Conservation (phyloP, 2,797 vertebrate genomes). For the Coranthus polyacanthus region DNA sequence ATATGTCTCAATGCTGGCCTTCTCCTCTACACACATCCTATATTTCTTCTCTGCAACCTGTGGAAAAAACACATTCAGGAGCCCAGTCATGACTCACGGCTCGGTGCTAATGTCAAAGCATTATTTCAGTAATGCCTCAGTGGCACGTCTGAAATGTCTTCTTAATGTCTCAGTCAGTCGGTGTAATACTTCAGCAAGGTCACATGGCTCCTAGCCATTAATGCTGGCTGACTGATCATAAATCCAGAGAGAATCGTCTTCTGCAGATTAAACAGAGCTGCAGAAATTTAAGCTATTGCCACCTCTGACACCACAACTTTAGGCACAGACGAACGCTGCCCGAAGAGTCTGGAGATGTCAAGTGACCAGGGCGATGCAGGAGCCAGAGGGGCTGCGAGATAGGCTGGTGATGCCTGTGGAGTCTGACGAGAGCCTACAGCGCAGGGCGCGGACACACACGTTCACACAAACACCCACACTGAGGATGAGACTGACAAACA, state of each 20-base stretch:
- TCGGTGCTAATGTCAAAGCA: conserved; percentile 51
- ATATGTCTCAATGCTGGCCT: conserved; percentile 8
- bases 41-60: conserved; percentile 41
- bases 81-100: conserved; percentile 34
- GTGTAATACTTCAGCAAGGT: conserved; percentile 60
- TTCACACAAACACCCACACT: conserved; percentile 16
- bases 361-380: conserved; percentile 40
- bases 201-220: conserved; percentile 67
- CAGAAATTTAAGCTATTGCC: conserved; percentile 66
- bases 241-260: conserved; percentile 64
- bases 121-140: conserved; percentile 54
- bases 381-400: conserved; percentile 31
- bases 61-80: conserved; percentile 38
- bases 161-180: conserved; percentile 62
- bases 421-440: conserved; percentile 30
- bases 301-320: conserved; percentile 34
- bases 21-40: conserved; percentile 7
- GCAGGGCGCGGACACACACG: conserved; percentile 9
- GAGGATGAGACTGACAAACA: conserved; percentile 43
- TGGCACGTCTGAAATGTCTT: conserved; percentile 56
- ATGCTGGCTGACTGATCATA: conserved; percentile 59
- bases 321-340: not conserved
- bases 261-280: conserved; percentile 71
- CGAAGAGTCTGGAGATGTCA: conserved; percentile 39
- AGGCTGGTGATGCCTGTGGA: conserved; percentile 42